Percentiles rank a stretch among this genome's conserved stretches.
Conservation (phyloP, 2,797 vertebrate genomes). For the Danio albolineatus region DNA sequence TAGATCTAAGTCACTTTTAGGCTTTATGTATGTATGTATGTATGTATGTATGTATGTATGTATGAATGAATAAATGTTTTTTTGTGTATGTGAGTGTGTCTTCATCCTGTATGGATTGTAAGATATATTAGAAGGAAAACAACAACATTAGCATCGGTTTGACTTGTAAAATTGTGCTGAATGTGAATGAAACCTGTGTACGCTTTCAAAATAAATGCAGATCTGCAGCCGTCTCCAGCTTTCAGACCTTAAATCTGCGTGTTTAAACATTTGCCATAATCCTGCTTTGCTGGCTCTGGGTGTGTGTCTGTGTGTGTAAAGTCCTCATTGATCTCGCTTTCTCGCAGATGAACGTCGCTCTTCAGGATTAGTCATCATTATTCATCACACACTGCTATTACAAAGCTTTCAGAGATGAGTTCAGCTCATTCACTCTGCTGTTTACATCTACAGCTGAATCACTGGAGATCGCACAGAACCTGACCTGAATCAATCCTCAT, state of each 20-base stretch:
- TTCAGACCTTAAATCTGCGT: not conserved
- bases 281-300: not conserved
- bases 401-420: no score
- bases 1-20: no score
- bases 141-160: not conserved
- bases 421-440: not conserved
- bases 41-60: no score
- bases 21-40: no score
- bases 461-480: not conserved
- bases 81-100: no score
- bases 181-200: not conserved
- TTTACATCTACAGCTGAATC: constrained; percentile 4
- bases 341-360: not conserved
- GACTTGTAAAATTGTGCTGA: not conserved
- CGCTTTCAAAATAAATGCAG: not conserved
- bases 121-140: not conserved
- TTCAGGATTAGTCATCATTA: not conserved
- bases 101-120: no score
- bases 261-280: constrained; percentile 5
- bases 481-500: not conserved
- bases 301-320: not conserved
- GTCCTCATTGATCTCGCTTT: not conserved
- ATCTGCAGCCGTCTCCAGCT: not conserved
- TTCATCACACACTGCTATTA: not conserved
- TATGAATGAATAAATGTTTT: no score